Evolutionary conservation across 2,888 invertebrate species (phyloP).

Genomic region (Cheilosia vernalis): DNA sequence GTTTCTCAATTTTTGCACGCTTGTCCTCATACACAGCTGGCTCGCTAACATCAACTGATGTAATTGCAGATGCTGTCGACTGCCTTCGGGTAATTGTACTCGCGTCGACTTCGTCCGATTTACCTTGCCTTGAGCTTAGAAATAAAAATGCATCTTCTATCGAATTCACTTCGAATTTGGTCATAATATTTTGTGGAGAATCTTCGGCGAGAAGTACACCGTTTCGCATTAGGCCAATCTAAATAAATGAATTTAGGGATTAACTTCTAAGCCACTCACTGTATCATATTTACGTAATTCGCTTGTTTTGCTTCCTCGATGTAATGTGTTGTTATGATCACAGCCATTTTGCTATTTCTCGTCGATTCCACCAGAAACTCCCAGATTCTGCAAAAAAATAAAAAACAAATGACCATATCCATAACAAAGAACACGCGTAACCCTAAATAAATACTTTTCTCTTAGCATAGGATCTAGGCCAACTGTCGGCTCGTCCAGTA

Average conservation of each 20-base stretch:
- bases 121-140: conserved; percentile 86
- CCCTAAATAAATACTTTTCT: conserved; percentile 86
- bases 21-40: conserved; percentile 59
- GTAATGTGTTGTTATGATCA: conserved; percentile 97
- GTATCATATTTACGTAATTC: conserved; percentile 86
- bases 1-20: conserved; percentile 74
- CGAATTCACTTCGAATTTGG: conserved; percentile 88
- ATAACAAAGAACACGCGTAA: neutral
- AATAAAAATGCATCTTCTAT: conserved; percentile 95
- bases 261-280: neutral
- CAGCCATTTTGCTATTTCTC: conserved; percentile 88
- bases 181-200: conserved; percentile 89
- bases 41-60: conserved; percentile 79
- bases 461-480: conserved; percentile 95
- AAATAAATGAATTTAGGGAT: conserved; percentile 51
- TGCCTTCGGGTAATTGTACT: conserved; percentile 75
- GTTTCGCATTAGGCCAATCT: conserved; percentile 95
- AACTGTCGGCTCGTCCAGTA: conserved; percentile 97
- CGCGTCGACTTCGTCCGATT: conserved; percentile 80
- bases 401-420: neutral
- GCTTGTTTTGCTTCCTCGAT: conserved; percentile 96
- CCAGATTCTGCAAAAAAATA: conserved; percentile 89
- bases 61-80: conserved; percentile 77
- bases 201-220: conserved; percentile 94
- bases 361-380: conserved; percentile 90